phyloP scores from a whole-genome alignment of 1,140 invertebrate genomes.

The Oryzaephilus surinamensis region DNA sequence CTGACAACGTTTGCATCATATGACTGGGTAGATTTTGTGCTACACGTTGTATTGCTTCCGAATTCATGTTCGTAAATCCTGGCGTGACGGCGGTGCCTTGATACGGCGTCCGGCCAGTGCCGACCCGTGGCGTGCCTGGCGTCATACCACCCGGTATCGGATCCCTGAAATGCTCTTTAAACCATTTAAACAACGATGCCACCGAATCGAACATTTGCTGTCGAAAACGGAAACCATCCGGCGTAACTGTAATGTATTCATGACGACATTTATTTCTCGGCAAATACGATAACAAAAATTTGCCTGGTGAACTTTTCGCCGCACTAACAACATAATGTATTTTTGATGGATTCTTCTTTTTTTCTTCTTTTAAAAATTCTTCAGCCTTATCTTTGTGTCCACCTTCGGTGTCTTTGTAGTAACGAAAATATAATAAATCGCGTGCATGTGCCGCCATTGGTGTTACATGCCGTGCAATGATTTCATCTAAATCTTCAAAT shows the following conservation, averaged over 20 bases:
- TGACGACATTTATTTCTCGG: conserved; percentile 74
- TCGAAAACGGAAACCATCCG: conserved; percentile 88
- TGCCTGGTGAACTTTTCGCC: conserved; percentile 82
- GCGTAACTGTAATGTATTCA: conserved; percentile 84
- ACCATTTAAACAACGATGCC: conserved; percentile 83
- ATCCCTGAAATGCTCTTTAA: conserved; percentile 95
- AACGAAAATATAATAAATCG: conserved; percentile 86
- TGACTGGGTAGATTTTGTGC: conserved; percentile 62
- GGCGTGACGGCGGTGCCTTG: conserved; percentile 29
- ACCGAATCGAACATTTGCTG: conserved; percentile 80
- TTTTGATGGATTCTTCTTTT: conserved; percentile 71
- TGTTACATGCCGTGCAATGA: conserved; percentile 89
- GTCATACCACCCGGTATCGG: conserved; percentile 65
- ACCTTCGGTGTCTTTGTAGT: conserved; percentile 63
- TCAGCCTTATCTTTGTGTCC: conserved; percentile 79
- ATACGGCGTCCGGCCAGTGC: conserved; percentile 53
- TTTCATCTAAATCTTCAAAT: conserved; percentile 99
- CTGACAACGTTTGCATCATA: conserved; percentile 59
- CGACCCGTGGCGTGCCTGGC: conserved; percentile 56
- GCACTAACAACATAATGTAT: conserved; percentile 89
- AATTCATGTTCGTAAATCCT: conserved; percentile 44
- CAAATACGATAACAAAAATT: conserved; percentile 90
- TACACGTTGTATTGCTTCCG: conserved; percentile 61
- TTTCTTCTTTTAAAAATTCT: conserved; percentile 76
- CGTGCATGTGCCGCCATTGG: conserved; percentile 90